Evolutionary conservation across 2,113 vertebrate species (phyloP), one percentile per base, ranked within the genome.

Genomic region (Marcusenius ussheri): DNA sequence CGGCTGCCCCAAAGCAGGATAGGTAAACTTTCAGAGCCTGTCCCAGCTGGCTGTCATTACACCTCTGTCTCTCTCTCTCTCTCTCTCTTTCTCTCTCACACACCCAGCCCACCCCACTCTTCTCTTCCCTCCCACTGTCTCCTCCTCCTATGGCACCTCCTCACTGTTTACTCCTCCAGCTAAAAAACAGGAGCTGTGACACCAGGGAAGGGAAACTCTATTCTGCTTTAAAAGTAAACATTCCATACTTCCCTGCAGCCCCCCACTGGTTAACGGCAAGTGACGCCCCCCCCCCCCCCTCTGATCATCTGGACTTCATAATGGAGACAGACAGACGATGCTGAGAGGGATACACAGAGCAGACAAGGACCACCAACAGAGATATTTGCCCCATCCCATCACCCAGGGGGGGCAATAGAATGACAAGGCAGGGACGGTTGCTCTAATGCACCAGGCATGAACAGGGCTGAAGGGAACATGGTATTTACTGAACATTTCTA

Each of bases 221-320:
- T 15, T 46, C 74, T 47, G 7, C 74, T 49, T 31, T 70, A 80
- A 89, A 91, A 91, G 87, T 86, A 85, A 91, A 89, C 58, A 39
- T 58, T 83, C 50, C 70, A 31, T 24, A 74, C 46, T 5, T n/a
- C 39, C 87, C 27, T 56, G 83, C 58, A 27, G 27, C 19, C 58
- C n/a, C 50, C 53, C 27, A 49, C 74, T 15, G 31, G 70, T 39
- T 62, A 66, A 66, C n/a, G 9, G 62, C n/a, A 66, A 27, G 62
- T 10, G n/a, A 9, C 91, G 50, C 66, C 56, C 56, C 66, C 56
- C 35, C 49, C 80, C 19, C 90, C 84, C 19, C 92, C 95, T 94
- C 94, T 93, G 92, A 92, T 94, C 95, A 94, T 96, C 95, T 96
- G 95, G 95, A 93, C 95, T 94, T 94, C 94, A 94, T 95, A 94